phyloP scores from a whole-genome alignment of 2,797 vertebrate species.

The Neosilurus mollespiculum region DNA sequence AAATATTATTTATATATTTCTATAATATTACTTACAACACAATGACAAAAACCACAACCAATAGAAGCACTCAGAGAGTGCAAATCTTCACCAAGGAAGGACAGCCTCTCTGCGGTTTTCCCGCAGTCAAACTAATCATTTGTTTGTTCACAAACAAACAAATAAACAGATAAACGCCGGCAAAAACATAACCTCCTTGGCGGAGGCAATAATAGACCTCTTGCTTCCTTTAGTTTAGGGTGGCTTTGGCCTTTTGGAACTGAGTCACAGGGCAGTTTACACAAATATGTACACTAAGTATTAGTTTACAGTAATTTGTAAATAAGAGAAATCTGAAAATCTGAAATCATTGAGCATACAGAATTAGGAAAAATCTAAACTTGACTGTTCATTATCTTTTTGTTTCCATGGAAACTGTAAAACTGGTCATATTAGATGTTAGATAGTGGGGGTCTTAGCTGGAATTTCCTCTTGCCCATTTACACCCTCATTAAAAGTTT shows the following conservation, averaged over 20 bases:
- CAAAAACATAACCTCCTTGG: not conserved
- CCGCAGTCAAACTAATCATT: too few relatives aligned
- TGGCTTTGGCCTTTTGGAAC: not conserved
- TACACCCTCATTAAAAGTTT: not conserved
- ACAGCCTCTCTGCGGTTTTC: too few relatives aligned
- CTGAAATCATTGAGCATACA: not conserved
- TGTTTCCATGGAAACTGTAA: not conserved
- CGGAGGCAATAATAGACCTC: too few relatives aligned
- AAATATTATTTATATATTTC: too few relatives aligned
- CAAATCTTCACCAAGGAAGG: too few relatives aligned
- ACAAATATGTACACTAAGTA: too few relatives aligned
- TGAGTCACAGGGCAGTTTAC: not conserved
- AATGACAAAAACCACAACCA: too few relatives aligned
- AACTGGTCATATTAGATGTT: not conserved
- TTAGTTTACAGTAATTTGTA: not conserved
- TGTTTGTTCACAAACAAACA: too few relatives aligned
- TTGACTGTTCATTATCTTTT: not conserved
- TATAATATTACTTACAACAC: too few relatives aligned
- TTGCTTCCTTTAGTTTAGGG: not conserved
- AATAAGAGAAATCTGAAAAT: not conserved
- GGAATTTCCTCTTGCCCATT: not conserved
- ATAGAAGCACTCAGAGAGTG: too few relatives aligned
- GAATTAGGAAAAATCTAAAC: not conserved
- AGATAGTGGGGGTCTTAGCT: not conserved
- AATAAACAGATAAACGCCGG: not conserved